phyloP scores from a whole-genome alignment of 2,888 invertebrate genomes.

The Eupeodes luniger region DNA sequence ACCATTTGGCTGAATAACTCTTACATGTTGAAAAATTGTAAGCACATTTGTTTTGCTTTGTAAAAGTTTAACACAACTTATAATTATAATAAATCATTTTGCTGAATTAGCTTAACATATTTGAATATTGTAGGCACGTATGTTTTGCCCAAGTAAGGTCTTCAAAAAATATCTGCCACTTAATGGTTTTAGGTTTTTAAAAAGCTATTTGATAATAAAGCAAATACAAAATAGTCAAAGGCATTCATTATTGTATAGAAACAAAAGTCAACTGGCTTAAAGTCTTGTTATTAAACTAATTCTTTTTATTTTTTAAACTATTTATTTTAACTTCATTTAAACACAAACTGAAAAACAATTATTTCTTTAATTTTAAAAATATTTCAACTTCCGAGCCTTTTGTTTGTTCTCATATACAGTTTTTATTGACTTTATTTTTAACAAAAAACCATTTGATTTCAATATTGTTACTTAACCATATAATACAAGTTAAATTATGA shows the following conservation, averaged over 20 bases:
- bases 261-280: conserved; percentile 6
- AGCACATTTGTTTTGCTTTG: too few relatives aligned
- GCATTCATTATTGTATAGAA: conserved; percentile 12
- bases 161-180: too few relatives aligned
- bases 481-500: not conserved
- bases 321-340: conserved; percentile 18
- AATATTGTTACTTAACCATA: conserved; percentile 34
- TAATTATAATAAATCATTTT: too few relatives aligned
- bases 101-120: not conserved
- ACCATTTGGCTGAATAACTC: too few relatives aligned
- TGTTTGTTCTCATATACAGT: conserved; percentile 6
- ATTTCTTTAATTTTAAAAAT: not conserved
- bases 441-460: conserved; percentile 43
- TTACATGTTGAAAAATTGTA: too few relatives aligned
- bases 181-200: too few relatives aligned
- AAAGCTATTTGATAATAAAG: not conserved
- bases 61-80: too few relatives aligned
- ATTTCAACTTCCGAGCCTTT: conserved; percentile 9
- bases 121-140: not conserved
- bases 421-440: conserved; percentile 20
- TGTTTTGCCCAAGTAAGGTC: not conserved
- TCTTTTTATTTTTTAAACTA: conserved; percentile 1
- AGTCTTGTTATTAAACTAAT: conserved; percentile 13
- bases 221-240: not conserved
- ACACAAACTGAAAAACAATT: not conserved